These are phyloP conservation scores for Ephialtes manifestator DNA, from an alignment of 2,888 invertebrate species.

Conservation along the genomic window DNA sequence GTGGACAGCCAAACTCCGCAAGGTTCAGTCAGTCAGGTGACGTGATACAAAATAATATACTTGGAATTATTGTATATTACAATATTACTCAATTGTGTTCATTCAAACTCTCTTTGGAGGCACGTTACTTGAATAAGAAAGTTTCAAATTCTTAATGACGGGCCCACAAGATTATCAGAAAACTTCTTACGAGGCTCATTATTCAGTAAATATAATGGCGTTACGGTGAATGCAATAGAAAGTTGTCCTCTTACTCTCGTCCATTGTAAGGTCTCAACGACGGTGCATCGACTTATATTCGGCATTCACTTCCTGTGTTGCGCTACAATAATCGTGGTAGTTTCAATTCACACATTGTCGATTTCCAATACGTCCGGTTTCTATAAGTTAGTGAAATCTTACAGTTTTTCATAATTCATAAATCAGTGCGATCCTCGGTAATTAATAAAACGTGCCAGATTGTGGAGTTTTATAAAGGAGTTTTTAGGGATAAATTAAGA, in stretches of 20 bases:
- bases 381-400: not conserved
- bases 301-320: not conserved
- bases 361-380: not conserved
- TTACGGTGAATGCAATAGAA: conserved; percentile 54
- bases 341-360: not conserved
- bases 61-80: no score
- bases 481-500: no score
- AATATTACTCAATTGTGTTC: no score
- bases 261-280: conserved; percentile 13
- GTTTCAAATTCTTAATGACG: not conserved
- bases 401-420: not conserved
- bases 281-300: conserved; percentile 26
- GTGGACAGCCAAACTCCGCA: no score
- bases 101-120: not conserved
- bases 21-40: no score
- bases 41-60: no score
- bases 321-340: not conserved
- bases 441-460: no score
- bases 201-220: conserved; percentile 3
- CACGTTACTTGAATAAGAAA: not conserved
- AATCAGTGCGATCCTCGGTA: not conserved
- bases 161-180: conserved; percentile 16
- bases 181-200: conserved; percentile 29
- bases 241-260: conserved; percentile 25
- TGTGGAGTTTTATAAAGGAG: no score